Evolutionary conservation across 2,888 invertebrate genomes (phyloP), one percentile per base, ranked within the genome.

Genomic region (Cancer borealis): DNA sequence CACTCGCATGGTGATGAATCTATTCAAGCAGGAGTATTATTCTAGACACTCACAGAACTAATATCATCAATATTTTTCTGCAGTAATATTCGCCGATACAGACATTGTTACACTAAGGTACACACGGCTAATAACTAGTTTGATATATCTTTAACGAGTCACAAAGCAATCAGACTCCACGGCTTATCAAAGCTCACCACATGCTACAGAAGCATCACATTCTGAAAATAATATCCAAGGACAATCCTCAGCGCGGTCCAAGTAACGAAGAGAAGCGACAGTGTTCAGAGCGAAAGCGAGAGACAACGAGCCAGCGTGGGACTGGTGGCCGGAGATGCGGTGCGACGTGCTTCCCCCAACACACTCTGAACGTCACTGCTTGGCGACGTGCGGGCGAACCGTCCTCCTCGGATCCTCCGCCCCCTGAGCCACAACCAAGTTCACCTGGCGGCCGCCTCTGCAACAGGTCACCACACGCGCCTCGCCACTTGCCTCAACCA

Each of bases 321-420:
- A 45, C n/a, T 45, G 60, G 87, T 26, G 91, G 91, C 39, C 54
- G 45, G 87, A 91, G 87, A 45, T 12, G 87, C 88, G 46, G 17
- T 17, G 46, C 91, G 49, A 88, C 88, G 91, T 87, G 46, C 60
- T 87, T 17, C 91, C 87, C 66, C 91, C 21, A 26, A 17, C 93
- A 93, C 93, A 88, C 87, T 87, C 73, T n/a, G 91, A 93, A 87
- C 91, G 54, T 46, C 90, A 93, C 93, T 93, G 91, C 66, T 79
- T 79, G 93, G 73, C 90, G 73, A 73, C 26, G 73, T 26, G 92
- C 88, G 54, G 66, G 26, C 26, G 73, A 79, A 79, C 79, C 90
- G 21, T 60, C 84, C 73, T 14, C 93, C 54, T 66, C 73, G 30
- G 46, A 92, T 30, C 84, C 87, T 87, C 49, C 39, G 54, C 92